Evolutionary conservation across 2,797 vertebrate genomes (phyloP).

Genomic region (Pangasius mekongensis): DNA sequence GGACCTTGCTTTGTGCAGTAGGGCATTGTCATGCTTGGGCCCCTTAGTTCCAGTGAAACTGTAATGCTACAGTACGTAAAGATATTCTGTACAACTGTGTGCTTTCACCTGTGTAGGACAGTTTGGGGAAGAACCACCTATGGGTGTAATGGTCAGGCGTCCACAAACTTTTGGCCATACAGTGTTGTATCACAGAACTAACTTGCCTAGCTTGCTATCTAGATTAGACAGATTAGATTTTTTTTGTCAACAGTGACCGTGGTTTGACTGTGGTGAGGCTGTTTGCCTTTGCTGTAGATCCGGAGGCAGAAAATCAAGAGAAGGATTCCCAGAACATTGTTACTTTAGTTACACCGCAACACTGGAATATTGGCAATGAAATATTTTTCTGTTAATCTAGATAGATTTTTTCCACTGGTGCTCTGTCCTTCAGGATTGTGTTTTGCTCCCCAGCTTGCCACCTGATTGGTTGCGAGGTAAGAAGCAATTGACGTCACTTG

Average conservation of each 20-base stretch:
- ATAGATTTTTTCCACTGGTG: not conserved
- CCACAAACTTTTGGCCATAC: not conserved
- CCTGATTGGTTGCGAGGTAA: not conserved
- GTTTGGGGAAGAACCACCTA: too few species aligned
- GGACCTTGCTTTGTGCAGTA: too few species aligned
- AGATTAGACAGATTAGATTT: too few species aligned
- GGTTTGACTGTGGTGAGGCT: too few species aligned
- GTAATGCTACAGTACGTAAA: not conserved
- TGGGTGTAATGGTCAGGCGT: not conserved
- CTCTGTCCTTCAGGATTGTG: not conserved
- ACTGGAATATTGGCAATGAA: not conserved
- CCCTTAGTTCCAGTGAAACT: not conserved
- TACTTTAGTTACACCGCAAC: not conserved
- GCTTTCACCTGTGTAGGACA: not conserved
- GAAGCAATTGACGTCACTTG: not conserved
- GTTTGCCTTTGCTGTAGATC: not conserved
- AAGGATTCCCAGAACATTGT: not conserved
- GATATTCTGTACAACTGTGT: not conserved
- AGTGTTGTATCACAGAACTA: not conserved
- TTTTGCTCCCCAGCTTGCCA: not conserved
- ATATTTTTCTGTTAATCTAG: not conserved
- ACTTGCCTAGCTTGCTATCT: not conserved
- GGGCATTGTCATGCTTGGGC: too few species aligned
- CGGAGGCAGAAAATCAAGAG: not conserved
- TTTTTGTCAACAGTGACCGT: too few species aligned